Conservation (phyloP, 64 coral and sea anemone species). For the Trachythela sp. region DNA sequence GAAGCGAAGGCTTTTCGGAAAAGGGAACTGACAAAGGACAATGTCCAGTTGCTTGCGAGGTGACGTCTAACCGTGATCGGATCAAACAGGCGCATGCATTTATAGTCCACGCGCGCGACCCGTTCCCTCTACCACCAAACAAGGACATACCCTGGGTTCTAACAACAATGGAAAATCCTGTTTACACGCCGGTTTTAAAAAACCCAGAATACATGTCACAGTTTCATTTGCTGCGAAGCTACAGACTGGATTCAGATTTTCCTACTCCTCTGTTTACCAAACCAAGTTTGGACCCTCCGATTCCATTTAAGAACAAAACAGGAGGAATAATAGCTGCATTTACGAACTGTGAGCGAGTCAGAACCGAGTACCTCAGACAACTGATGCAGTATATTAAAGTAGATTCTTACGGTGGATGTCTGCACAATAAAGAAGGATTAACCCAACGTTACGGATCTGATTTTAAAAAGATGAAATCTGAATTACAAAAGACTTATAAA, state of each 20-base stretch:
- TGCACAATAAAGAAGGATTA: constrained; percentile 45
- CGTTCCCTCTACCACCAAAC: constrained; percentile 28
- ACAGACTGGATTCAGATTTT: constrained; percentile 57
- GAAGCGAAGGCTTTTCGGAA: background rate
- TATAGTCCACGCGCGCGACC: constrained; percentile 36
- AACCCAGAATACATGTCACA: constrained; percentile 7
- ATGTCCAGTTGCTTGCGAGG: constrained; percentile 29
- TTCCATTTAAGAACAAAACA: constrained; percentile 40
- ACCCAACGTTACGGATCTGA: background rate
- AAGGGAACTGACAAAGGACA: background rate
- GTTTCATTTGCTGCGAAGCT: constrained; percentile 25
- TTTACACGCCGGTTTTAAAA: constrained; percentile 32
- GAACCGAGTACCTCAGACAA: constrained; percentile 45
- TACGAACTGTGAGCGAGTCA: constrained; percentile 40
- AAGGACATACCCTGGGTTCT: constrained; percentile 37
- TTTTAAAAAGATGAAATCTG: constrained; percentile 29
- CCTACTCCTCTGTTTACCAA: constrained; percentile 1
- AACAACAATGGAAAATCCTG: constrained; percentile 40
- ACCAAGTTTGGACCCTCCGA: constrained; percentile 35
- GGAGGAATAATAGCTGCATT: constrained; percentile 41
- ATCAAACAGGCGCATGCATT: constrained; percentile 5
- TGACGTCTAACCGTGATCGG: background rate
- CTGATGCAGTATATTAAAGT: constrained; percentile 50
- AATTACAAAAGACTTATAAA: constrained; percentile 24
- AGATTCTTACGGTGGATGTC: constrained; percentile 54